These are phyloP conservation scores for Erinaceus europaeus DNA, from an alignment of 2,113 vertebrate species.

Conservation along the genomic window DNA sequence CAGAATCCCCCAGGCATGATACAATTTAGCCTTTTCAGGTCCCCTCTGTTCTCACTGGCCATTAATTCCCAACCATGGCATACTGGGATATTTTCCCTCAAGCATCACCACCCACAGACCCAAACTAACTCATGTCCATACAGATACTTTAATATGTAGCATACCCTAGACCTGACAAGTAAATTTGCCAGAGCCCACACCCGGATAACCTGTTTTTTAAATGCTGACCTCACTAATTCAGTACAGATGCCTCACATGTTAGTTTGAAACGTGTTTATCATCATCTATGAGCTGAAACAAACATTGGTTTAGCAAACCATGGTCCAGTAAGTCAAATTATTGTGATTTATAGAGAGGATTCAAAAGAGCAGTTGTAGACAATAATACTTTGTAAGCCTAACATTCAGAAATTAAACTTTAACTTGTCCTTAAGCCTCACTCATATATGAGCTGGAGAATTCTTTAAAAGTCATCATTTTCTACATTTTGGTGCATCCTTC, in stretches of 20 bases:
- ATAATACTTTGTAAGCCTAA: constrained; percentile 15
- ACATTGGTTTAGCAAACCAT: background rate
- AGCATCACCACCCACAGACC: constrained; percentile 62
- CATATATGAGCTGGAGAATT: background rate
- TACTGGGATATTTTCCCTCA: constrained; percentile 53
- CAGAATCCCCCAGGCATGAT: constrained; percentile 44
- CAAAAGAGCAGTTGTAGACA: background rate
- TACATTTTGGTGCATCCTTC: constrained; percentile 15
- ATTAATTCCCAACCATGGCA: constrained; percentile 43
- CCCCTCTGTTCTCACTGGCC: constrained; percentile 57
- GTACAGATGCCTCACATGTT: background rate
- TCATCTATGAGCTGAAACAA: constrained; percentile 26
- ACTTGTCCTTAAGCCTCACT: constrained; percentile 11
- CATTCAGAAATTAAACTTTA: constrained; percentile 26
- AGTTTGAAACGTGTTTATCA: constrained; percentile 16
- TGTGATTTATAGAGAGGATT: constrained; percentile 23
- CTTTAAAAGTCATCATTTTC: constrained; percentile 13
- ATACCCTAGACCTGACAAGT: constrained; percentile 13
- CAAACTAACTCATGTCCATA: constrained; percentile 60
- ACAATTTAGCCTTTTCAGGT: constrained; percentile 31
- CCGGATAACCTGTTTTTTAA: constrained; percentile 54
- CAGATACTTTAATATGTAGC: constrained; percentile 45
- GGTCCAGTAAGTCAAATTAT: background rate
- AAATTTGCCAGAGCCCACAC: constrained; percentile 52
- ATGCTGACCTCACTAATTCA: constrained; percentile 34